Percentiles rank a stretch among this genome's conserved stretches.
These are phyloP conservation scores for Noctilio leporinus DNA, from an alignment of 2,113 vertebrate genomes.

Conservation along the genomic window DNA sequence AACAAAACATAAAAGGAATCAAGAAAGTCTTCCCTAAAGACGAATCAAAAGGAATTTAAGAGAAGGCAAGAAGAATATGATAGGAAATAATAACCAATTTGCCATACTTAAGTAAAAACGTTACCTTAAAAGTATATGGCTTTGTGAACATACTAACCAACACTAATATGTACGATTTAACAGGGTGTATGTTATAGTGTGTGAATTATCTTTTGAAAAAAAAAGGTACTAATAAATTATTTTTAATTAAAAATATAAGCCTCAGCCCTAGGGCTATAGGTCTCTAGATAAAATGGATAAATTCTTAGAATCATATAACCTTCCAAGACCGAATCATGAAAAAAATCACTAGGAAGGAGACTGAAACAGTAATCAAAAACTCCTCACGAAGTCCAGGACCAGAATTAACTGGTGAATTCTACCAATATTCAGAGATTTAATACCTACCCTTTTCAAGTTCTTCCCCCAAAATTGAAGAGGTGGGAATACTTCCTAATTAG, in stretches of 20 bases:
- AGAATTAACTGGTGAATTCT: no score
- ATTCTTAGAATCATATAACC: no score
- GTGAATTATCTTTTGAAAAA: background rate
- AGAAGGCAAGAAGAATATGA: background rate
- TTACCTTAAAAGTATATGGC: background rate
- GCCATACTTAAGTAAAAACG: background rate
- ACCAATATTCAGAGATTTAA: background rate
- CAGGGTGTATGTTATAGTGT: background rate
- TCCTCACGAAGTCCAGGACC: no score
- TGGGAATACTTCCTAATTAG: background rate
- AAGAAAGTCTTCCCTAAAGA: background rate
- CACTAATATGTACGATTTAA: background rate
- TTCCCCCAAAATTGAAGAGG: background rate
- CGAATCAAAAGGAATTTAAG: slow-evolving; percentile 1
- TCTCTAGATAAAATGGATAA: background rate
- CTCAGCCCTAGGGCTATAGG: background rate
- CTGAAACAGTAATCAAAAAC: no score
- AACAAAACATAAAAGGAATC: background rate
- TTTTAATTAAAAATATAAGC: slow-evolving; percentile 14
- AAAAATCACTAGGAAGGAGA: no score
- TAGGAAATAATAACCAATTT: background rate
- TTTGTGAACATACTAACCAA: background rate
- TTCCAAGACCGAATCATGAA: no score
- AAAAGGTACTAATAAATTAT: background rate
- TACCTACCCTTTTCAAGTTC: background rate